Evolutionary conservation across 2,888 invertebrate species (phyloP).

Genomic region (Scaptomyza polygonia): DNA sequence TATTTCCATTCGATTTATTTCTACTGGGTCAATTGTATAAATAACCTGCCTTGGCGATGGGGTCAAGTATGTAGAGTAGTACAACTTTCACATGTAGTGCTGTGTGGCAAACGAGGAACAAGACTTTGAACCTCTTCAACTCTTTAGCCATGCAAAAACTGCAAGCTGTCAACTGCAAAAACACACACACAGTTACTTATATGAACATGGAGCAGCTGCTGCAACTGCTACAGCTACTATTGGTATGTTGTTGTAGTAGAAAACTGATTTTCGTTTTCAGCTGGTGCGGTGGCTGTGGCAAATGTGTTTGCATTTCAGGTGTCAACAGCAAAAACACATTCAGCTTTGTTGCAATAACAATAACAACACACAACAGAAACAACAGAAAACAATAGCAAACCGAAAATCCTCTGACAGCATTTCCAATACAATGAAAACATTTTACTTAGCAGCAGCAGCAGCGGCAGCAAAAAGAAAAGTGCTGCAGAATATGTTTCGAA

Average conservation of each 20-base stretch:
- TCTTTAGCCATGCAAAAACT: slow-evolving; percentile 53
- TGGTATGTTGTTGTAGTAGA: slow-evolving; percentile 33
- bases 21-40: slow-evolving; percentile 29
- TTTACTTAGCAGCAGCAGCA: slow-evolving; percentile 56
- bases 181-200: slow-evolving; percentile 9
- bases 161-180: slow-evolving; percentile 50
- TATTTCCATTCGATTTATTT: background rate
- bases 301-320: slow-evolving; percentile 76
- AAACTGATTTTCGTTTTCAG: slow-evolving; percentile 54
- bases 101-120: slow-evolving; percentile 61
- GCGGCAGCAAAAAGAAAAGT: slow-evolving; percentile 29
- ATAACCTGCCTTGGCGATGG: slow-evolving; percentile 17
- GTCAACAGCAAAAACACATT: slow-evolving; percentile 77
- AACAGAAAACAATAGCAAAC: slow-evolving; percentile 39
- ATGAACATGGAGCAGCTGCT: slow-evolving; percentile 31
- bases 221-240: slow-evolving; percentile 5
- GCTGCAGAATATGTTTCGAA: slow-evolving; percentile 49
- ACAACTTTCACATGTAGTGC: slow-evolving; percentile 52
- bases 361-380: too few species aligned
- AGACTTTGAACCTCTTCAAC: slow-evolving; percentile 57
- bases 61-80: slow-evolving; percentile 45
- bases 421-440: slow-evolving; percentile 73
- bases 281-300: slow-evolving; percentile 72
- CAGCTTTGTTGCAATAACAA: slow-evolving; percentile 76
- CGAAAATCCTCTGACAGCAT: slow-evolving; percentile 57